Percentiles rank a stretch among this genome's conserved stretches.
These are phyloP conservation scores for Brachionus rubens DNA, from an alignment of 1,140 invertebrate genomes.

Conservation along the genomic window DNA sequence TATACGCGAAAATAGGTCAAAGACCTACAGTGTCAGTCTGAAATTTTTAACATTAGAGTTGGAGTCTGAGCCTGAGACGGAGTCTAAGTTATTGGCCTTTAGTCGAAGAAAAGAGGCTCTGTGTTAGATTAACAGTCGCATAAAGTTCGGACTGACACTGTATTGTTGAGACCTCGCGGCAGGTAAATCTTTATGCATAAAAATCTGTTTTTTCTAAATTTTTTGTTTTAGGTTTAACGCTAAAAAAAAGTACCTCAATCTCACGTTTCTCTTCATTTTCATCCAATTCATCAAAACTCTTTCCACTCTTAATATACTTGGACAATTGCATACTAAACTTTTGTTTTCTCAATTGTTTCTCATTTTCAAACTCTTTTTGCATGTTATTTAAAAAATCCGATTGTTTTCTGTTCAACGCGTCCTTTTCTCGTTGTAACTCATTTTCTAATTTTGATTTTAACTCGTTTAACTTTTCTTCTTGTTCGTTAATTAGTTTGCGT, in stretches of 20 bases:
- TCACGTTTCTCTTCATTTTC: conserved; percentile 45
- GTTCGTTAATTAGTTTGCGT: background rate
- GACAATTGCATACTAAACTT: conserved; percentile 45
- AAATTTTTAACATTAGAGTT: too few relatives aligned
- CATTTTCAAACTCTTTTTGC: conserved; percentile 40
- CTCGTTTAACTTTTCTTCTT: background rate
- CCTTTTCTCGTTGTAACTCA: conserved; percentile 22
- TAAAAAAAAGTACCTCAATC: background rate
- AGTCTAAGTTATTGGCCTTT: too few relatives aligned
- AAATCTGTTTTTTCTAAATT: too few relatives aligned
- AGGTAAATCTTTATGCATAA: too few relatives aligned
- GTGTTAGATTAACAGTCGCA: too few relatives aligned
- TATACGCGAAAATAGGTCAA: too few relatives aligned
- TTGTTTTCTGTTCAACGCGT: conserved; percentile 16
- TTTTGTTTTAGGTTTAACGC: too few relatives aligned
- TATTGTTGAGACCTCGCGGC: too few relatives aligned
- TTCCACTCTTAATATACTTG: conserved; percentile 44
- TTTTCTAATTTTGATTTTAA: background rate
- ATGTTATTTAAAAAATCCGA: conserved; percentile 1
- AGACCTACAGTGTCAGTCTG: too few relatives aligned
- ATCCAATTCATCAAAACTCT: conserved; percentile 44
- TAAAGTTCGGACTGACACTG: too few relatives aligned
- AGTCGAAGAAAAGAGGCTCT: too few relatives aligned
- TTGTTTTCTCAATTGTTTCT: conserved; percentile 27
- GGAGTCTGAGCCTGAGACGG: too few relatives aligned